Evolutionary conservation across 53 echinoderm and acorn worm genomes (phyloP), one percentile per base, ranked within the genome.

Genomic region (Antedon mediterranea): DNA sequence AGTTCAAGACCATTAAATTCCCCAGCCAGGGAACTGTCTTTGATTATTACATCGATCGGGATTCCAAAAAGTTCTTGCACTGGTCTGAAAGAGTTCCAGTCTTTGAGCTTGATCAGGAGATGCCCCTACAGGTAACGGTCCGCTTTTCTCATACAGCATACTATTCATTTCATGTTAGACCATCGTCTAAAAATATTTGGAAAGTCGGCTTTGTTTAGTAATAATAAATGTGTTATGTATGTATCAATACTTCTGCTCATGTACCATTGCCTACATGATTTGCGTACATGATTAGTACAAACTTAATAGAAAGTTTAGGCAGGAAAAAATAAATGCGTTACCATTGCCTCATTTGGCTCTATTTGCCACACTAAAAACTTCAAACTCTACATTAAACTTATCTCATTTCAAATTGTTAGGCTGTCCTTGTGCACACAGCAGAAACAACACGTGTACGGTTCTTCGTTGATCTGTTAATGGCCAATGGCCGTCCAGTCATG

Each of bases 1-100:
- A 95, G 30, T 95, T 92, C 88, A 94, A 95, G 89, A 95, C 97
- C 82, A 89, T 95, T 90, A 95, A 95, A 81, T 98, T 98, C 83
- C 98, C 98, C 30, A 84, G 88, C 74, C 90, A 98, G 76, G 98
- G 90, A 33, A 92, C 98, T 6, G 90, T 98, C 82, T 98, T 92
- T 82, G 98, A 98, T 57, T 98, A 98, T 85, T 97, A 43, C 86
- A 88, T 97, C 32, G 97, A 97, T 80, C 84, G 42, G 13, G 81
- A 81, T 30, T 89, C 92, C 41, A 92, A 98, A 86, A 98, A 98
- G 76, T 98, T 92, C 76, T 43, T 90, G 13, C 92, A 90, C 3
- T 98, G 98, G 98, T 88, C 88, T 28, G 98, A 98, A 82, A 92
- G 73, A 81, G 97, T 95, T 71, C 86, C 91, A 9, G 86, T 79